Evolutionary conservation across 2,888 invertebrate species (phyloP).

Genomic region (Sialis lutaria): DNA sequence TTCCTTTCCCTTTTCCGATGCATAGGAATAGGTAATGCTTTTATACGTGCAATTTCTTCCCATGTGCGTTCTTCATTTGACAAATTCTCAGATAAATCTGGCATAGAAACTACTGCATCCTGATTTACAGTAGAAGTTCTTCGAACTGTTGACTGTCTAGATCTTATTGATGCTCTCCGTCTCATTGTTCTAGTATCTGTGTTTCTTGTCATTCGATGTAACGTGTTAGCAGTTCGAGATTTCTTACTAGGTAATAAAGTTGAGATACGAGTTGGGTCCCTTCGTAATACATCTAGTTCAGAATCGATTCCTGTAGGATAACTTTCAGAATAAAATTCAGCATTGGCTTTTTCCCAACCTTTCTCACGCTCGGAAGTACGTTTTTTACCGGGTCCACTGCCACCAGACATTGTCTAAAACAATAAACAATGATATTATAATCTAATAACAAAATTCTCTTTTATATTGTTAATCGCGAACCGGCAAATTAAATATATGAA

Average conservation of each 20-base stretch:
- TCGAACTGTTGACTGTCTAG: conserved; percentile 31
- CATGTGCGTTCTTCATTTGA: conserved; percentile 69
- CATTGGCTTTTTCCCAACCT: conserved; percentile 73
- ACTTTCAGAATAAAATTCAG: conserved; percentile 71
- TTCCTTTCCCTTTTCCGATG: conserved; percentile 64
- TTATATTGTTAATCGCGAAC: not conserved
- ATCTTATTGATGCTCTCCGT: conserved; percentile 34
- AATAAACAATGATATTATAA: not conserved
- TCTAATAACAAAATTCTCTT: not conserved
- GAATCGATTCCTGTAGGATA: conserved; percentile 47
- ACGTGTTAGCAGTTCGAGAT: conserved; percentile 55
- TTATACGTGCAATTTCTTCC: conserved; percentile 76
- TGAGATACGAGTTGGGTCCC: conserved; percentile 56
- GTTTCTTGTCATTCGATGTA: conserved; percentile 37
- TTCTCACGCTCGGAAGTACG: conserved; percentile 33
- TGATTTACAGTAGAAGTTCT: conserved; percentile 30
- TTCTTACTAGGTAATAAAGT: conserved; percentile 67
- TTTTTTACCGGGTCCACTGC: conserved; percentile 32
- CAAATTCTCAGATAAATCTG: conserved; percentile 65
- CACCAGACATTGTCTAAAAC: conserved; percentile 32
- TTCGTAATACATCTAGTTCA: conserved; percentile 49
- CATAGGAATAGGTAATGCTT: conserved; percentile 71
- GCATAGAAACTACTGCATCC: conserved; percentile 58
- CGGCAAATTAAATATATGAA: too few relatives aligned
- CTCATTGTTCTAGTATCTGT: conserved; percentile 43